phyloP scores from a whole-genome alignment of 2,888 invertebrate genomes.

The Eupithecia subumbrata region DNA sequence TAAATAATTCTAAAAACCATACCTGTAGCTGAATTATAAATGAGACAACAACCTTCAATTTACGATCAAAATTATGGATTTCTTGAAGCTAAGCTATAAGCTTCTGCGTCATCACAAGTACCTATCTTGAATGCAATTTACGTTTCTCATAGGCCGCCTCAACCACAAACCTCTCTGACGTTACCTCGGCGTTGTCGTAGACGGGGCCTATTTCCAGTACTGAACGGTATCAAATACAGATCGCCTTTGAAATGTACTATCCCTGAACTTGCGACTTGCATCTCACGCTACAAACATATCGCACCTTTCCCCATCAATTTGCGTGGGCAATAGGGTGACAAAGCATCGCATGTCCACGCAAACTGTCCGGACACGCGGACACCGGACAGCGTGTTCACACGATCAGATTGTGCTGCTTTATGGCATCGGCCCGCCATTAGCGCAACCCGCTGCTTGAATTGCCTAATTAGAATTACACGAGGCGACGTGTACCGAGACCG shows the following conservation, averaged over 20 bases:
- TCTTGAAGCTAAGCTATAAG: no score
- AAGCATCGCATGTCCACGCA: conserved; percentile 77
- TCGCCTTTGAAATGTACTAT: conserved; percentile 4
- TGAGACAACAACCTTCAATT: neutral
- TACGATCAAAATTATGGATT: neutral
- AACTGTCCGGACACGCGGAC: conserved; percentile 74
- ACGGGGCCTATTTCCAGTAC: neutral
- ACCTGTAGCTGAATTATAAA: no score
- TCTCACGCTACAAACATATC: conserved; percentile 35
- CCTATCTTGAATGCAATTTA: neutral
- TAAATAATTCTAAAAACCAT: no score
- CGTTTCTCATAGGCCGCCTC: neutral
- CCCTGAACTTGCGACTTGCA: conserved; percentile 19
- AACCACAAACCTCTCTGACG: neutral
- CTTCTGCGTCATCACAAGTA: neutral
- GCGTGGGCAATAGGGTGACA: conserved; percentile 77
- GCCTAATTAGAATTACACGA: conserved; percentile 82
- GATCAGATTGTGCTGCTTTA: conserved; percentile 80
- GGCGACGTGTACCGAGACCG: conserved; percentile 55
- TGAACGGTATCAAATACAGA: neutral
- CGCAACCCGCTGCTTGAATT: conserved; percentile 71
- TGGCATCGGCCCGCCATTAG: conserved; percentile 76
- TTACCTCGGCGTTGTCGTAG: neutral
- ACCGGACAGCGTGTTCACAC: conserved; percentile 79
- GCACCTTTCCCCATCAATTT: conserved; percentile 43